A percentile compares a stretch with the other conserved stretches of the same genome.
Evolutionary conservation across 2,113 vertebrate genomes (phyloP).

Genomic region (Lepisosteus oculatus): DNA sequence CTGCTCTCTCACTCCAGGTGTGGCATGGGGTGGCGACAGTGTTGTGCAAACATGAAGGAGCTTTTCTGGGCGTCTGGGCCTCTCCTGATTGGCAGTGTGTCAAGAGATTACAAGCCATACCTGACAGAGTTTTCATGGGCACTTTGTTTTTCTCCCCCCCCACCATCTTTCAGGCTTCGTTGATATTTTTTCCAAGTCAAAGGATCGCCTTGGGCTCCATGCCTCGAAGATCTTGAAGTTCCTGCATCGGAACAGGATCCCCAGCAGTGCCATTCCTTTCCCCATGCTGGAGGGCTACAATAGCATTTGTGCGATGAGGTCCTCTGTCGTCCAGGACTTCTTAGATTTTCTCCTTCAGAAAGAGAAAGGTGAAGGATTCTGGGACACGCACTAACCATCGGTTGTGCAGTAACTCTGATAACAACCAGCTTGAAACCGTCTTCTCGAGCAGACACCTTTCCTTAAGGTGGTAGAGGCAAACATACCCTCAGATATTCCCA

Average conservation of each 20-base stretch:
- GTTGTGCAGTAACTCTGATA: too few species aligned
- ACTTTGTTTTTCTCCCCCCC: not conserved
- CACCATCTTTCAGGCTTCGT: conserved; percentile 75
- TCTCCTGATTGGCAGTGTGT: not conserved
- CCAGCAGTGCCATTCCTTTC: conserved; percentile 83
- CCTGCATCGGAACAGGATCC: conserved; percentile 88
- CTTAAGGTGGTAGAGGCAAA: too few species aligned
- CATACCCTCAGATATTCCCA: too few species aligned
- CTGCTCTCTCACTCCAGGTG: conserved; percentile 94
- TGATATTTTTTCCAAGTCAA: conserved; percentile 94
- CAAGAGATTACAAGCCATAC: too few species aligned
- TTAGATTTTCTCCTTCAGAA: conserved; percentile 85
- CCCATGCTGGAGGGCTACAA: conserved; percentile 89
- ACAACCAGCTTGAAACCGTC: too few species aligned
- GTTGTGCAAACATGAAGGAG: too few species aligned
- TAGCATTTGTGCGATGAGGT: conserved; percentile 89
- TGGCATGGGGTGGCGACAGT: not conserved
- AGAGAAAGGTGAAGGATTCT: conserved; percentile 73
- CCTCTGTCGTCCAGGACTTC: conserved; percentile 84
- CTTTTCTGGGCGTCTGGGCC: too few species aligned
- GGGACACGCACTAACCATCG: too few species aligned
- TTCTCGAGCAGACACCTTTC: too few species aligned
- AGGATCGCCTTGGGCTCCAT: conserved; percentile 79
- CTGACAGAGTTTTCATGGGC: too few species aligned
- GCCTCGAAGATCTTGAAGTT: conserved; percentile 88